A percentile compares a stretch with the other conserved stretches of the same genome.
Conservation (phyloP, 2,797 vertebrate genomes). For the Silurus aristotelis region DNA sequence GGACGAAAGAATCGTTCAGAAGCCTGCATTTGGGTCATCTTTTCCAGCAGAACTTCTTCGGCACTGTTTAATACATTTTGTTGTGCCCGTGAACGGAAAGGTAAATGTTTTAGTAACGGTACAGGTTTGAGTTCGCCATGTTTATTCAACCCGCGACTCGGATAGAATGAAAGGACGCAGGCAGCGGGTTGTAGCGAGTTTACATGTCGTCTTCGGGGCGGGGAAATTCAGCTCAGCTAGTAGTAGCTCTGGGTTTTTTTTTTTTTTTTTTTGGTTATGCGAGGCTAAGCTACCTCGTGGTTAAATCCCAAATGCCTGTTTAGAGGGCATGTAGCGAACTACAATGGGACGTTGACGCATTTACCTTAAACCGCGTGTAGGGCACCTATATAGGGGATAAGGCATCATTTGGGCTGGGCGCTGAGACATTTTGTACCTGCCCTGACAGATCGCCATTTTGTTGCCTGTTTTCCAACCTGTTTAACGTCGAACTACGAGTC, state of each 20-base stretch:
- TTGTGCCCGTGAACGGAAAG: conserved; percentile 63
- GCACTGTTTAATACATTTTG: conserved; percentile 58
- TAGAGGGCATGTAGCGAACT: background rate
- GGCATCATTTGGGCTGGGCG: background rate
- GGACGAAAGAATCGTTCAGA: conserved; percentile 34
- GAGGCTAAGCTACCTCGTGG: conserved; percentile 13
- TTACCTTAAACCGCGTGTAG: background rate
- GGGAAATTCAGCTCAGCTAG: conserved; percentile 44
- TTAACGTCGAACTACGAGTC: background rate
- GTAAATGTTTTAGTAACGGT: conserved; percentile 57
- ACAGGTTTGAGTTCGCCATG: conserved; percentile 38
- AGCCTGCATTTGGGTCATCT: conserved; percentile 40
- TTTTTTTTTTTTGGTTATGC: background rate
- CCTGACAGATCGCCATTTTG: conserved; percentile 45
- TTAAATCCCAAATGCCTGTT: conserved; percentile 11
- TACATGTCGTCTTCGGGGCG: conserved; percentile 38
- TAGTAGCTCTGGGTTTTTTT: background rate
- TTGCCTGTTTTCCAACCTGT: background rate
- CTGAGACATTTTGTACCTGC: conserved; percentile 23
- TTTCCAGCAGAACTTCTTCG: conserved; percentile 51
- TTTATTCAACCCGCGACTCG: conserved; percentile 24
- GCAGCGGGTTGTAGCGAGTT: background rate
- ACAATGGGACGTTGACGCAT: background rate
- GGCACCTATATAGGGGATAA: conserved; percentile 3
- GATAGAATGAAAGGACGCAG: background rate